Base-by-base conservation (phyloP, 2,888 invertebrate genomes). In the Oxyteleia sp. region DNA sequence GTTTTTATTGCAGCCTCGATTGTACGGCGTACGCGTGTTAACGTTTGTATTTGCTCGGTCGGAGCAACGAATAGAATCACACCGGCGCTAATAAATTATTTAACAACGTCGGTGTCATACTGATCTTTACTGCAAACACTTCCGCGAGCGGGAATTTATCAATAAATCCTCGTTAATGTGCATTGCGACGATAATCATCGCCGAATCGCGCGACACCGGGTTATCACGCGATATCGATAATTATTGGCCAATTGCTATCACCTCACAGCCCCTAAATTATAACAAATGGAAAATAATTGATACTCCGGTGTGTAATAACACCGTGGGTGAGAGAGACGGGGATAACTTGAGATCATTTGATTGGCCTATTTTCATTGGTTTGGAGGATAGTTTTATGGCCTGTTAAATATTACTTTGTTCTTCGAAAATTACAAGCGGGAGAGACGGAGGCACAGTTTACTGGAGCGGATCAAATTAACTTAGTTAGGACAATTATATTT, bases 101-200 rank as follows among this genome's bases (percentile, higher is more conserved):
- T 71, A 80, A 80, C 59, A 66, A 61, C 79, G 32, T 41, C 29
- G 53, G 8, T 53, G 51, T 76, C 79, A 63, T 57, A 71, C 72
- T 76, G 72, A 84, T 84, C 80, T 84, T 80, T 74, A 55, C 64
- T 74, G 61, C 68, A 71, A 75, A 80, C 76, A 75, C 72, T 80
- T 80, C 72, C 79, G 78, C 68, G 61, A 20, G 43, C 61, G 49
- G 23, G 29, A 68, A 72, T 80, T 72, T 79, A 61, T 69, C 84
- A 66, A 80, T 84, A 84, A 84, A 84, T 84, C 76, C 66, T 63
- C 29, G 53, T 76, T 84, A 74, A 80, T 84, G 80, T 64, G 71
- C 75, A 71, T 57, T 59, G 78, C 69, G 57, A 72, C 84, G 76
- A 63, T 84, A 84, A 84, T 80, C 80, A 76, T 76, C 79, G 47